Base-by-base conservation (phyloP, 2,888 invertebrate species). In the Agriopis aurantiaria region DNA sequence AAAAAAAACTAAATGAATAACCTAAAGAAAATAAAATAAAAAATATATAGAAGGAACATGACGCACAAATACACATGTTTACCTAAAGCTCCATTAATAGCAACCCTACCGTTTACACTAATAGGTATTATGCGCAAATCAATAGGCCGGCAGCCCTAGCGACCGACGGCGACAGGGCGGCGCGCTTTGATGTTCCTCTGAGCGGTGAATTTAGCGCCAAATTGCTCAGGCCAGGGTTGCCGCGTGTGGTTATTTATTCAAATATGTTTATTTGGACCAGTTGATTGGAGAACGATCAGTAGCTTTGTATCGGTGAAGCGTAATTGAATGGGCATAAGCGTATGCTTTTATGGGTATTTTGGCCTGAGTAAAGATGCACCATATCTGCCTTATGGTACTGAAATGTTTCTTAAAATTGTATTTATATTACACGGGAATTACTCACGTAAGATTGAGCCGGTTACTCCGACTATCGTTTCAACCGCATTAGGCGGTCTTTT, bases 181-280 rank as follows among this genome's bases (percentile, higher is more conserved):
- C 75, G 68, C 72, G 76, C 88, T 88, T 88, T 88, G 88, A 88
- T 86, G 87, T 88, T 78, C 68, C 60, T 56, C 66, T 77, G 80
- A 81, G 75, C 80, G 75, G 78, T 79, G 85, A 84, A 87, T 90
- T 88, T 85, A 82, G 83, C 86, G 85, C 85, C 86, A 88, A 91
- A 89, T 91, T 87, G 86, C 82, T 80, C 70, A 79, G 8, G 71
- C 78, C 78, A 88, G 84, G 88, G 87, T 72, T 87, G 82, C 76
- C 75, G 69, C 77, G 55, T 59, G 75, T 72, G 76, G 80, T 85
- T 86, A 86, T 86, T 85, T 88, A 90, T 89, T 88, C 87, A 89
- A 88, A 90, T 85, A 84, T 81, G 86, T 88, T 88, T 88, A 88
- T 89, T 87, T 88, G 77, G 81, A 78, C 75, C 79, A 79, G 81